Base-by-base conservation (phyloP, 2,113 vertebrate genomes). In the Campylomormyrus tamandua region DNA sequence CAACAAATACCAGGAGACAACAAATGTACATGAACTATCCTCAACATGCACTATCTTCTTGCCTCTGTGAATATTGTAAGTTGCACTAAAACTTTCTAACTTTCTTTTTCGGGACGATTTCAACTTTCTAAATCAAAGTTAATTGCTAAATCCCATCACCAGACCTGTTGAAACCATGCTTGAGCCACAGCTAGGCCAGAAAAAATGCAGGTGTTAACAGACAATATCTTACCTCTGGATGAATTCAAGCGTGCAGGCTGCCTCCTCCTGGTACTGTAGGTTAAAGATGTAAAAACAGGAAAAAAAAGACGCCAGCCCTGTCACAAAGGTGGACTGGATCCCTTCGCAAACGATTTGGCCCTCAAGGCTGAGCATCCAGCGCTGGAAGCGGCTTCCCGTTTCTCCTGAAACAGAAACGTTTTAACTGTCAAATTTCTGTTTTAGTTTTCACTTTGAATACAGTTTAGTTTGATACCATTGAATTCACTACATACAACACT, bases 291-390 rank as follows among this genome's bases (percentile, higher is more conserved):
- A 56, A 77, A 77, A 77, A 31, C n/a, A 31, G 31, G 70, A 77
- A 77, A 77, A 77, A 27, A 77, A 77, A 31, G 66, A n/a, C 31
- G 66, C 74, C n/a, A 77, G 70, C 70, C 70, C 70, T 39, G 70
- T 80, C 74, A 80, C n/a, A 80, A 80, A 80, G 74, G 74, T 80
- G 74, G 74, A 80, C 74, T 80, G 74, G 74, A 80, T 80, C 74
- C 74, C 74, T 80, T 80, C 74, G 35, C 74, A 80, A 35, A 80
- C 35, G 74, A 80, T 80, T 80, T 80, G 74, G 74, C 74, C 35
- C 74, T 80, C 74, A 80, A 80, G n/a, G 74, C 74, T 80, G 74
- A 80, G 27, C 74, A 80, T 80, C 74, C 74, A 80, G 27, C 74
- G 74, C 74, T 80, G 74, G 70, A 77, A 27, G 35, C 70, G 70